Evolutionary conservation across 2,888 invertebrate species (phyloP), one percentile per base, ranked within the genome.

Genomic region (Amphipyra tragopoginis): DNA sequence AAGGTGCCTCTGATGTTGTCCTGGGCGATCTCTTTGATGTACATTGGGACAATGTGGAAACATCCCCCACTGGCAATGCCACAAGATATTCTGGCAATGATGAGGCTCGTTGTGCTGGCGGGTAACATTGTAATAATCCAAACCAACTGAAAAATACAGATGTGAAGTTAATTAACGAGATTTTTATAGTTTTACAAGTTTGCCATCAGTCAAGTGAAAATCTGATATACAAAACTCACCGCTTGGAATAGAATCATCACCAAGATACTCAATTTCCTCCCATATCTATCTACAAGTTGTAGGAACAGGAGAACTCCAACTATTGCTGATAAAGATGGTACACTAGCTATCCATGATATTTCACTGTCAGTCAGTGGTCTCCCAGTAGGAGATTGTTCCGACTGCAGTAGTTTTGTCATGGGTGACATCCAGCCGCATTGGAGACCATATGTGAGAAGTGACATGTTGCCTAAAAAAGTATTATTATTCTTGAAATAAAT

Each of bases 371-470:
- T 86, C 62, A 95, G 65, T 0, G 90, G 84, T 39, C 66, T 68
- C 0, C 89, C 91, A 5, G 87, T 75, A 0, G 93, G 91, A 0
- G 91, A 88, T 5, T 73, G 43, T 5, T 79, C 68, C 0, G 93
- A 90, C 63, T 90, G 84, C 39, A 95, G 79, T 13, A 90, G 65
- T 5, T 88, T 86, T 14, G 90, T 75, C 65, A 91, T 88, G 0
- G 94, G 92, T 0, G 95, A 93, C 0, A 93, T 82, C 93, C 94
- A 95, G 2, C 94, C 95, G 2, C 87, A 80, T 66, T 90, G 90
- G 2, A 90, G 84, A 0, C 95, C 95, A 54, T 92, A 88, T 29
- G 87, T 89, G n/a, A 95, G 81, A 7, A 90, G 73, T 11, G 91
- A 77, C 40, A 91, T 57, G 65, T 92, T 92, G 3, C 86, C 95